Conservation (phyloP, 1,140 invertebrate genomes). For the Parasteatoda tepidariorum region DNA sequence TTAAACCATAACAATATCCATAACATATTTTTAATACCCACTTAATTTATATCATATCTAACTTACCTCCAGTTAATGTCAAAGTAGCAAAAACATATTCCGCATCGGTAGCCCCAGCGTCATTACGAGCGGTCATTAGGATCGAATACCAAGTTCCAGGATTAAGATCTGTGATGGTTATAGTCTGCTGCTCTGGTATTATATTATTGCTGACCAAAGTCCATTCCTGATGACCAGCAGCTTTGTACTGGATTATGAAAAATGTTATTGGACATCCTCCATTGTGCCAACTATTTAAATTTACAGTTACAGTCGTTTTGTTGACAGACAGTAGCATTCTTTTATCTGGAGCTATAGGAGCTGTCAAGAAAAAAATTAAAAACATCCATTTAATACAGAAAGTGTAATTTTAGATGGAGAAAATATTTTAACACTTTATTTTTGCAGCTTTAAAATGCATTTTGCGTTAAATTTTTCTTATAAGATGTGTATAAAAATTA, state of each 20-base stretch:
- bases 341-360: constrained; percentile 63
- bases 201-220: constrained; percentile 93
- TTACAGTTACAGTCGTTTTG: constrained; percentile 89
- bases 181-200: constrained; percentile 73
- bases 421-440: background rate
- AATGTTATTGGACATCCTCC: constrained; percentile 95
- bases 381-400: background rate
- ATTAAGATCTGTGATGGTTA: constrained; percentile 75
- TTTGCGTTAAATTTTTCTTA: too few relatives aligned
- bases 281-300: constrained; percentile 92
- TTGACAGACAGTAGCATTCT: constrained; percentile 81
- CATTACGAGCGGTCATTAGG: constrained; percentile 89
- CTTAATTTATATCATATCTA: too few relatives aligned
- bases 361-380: constrained; percentile 37
- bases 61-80: constrained; percentile 72
- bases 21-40: too few relatives aligned
- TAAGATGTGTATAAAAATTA: background rate
- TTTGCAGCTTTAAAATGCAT: background rate
- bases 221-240: constrained; percentile 77
- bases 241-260: constrained; percentile 95
- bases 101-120: constrained; percentile 87
- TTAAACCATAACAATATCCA: too few relatives aligned
- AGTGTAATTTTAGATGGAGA: background rate
- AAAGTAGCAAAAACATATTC: constrained; percentile 84
- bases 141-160: constrained; percentile 88